Conservation (phyloP, 2,797 vertebrate species). For the Typhlichthys subterraneus region DNA sequence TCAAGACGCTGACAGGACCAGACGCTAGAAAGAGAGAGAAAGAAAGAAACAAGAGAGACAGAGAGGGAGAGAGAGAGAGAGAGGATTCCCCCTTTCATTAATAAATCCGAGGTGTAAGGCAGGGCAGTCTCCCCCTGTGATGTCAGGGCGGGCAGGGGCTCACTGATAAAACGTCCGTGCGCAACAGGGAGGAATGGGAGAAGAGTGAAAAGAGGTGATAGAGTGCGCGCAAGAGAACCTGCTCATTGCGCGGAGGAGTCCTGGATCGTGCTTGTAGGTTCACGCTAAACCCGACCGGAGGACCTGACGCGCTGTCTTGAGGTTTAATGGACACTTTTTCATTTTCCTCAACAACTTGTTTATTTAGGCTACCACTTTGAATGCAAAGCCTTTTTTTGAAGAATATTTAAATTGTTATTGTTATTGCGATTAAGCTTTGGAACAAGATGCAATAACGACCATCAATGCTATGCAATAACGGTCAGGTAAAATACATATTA, state of each 20-base stretch:
- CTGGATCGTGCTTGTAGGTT: not conserved
- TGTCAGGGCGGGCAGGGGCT: slow-evolving; percentile 72
- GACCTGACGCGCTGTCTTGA: not conserved
- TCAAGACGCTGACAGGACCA: not conserved
- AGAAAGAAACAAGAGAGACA: not conserved
- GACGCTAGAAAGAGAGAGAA: no score
- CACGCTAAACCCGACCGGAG: slow-evolving; percentile 33
- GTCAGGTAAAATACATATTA: slow-evolving; percentile 58
- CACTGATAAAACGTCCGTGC: slow-evolving; percentile 70
- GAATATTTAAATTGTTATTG: slow-evolving; percentile 21
- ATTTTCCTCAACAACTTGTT: slow-evolving; percentile 9
- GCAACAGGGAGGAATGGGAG: slow-evolving; percentile 51
- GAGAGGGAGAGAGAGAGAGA: not conserved
- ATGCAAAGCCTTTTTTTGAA: slow-evolving; percentile 36
- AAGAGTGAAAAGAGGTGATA: slow-evolving; percentile 12
- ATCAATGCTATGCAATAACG: slow-evolving; percentile 30
- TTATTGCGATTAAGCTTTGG: slow-evolving; percentile 32
- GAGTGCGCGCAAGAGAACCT: not conserved
- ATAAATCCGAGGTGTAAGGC: not conserved
- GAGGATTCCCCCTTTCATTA: not conserved
- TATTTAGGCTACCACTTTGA: slow-evolving; percentile 41
- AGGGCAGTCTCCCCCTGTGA: slow-evolving; percentile 54
- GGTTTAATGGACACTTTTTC: slow-evolving; percentile 49
- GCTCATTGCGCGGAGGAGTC: no score
- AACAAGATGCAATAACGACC: slow-evolving; percentile 51